Base-by-base conservation (phyloP, 2,797 vertebrate genomes). In the Hypotaenidia okinawae region DNA sequence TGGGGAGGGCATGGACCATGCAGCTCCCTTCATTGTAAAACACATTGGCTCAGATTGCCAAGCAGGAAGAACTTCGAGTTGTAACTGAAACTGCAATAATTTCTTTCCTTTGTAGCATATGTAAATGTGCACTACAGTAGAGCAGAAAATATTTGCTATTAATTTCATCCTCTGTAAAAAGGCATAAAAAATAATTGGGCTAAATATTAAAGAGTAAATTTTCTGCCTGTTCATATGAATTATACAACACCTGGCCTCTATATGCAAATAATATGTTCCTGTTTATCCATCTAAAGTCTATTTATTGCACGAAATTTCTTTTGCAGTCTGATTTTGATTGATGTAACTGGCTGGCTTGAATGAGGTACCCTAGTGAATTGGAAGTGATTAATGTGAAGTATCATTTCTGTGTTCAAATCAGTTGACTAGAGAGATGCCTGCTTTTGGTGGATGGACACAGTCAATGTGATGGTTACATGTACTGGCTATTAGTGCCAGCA, bases 371-470 rank as follows among this genome's bases (percentile, higher is more conserved):
- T 23, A 68, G 35, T 51, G 59, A 59, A 33, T 70, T 79, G 16
- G 11, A 45, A 54, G 5, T 57, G 52, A 77, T 49, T 77, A 83
- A 83, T 89, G 49, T 57, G 43, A 80, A 86, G 28, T 78, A 41
- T 77, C 39, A 37, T 58, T 87, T 85, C 67, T 93, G 8, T 91
- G 28, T 58, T 86, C 59, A 28, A 67, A 78, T 77, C 61, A 37
- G 43, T 28, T 90, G 87, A 77, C 43, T 59, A 52, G 47, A 82
- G 58, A 51, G 13, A 39, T 1, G 3, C 61, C 22, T 89, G 25
- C 75, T 80, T 76, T 83, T 0, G 1, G 18, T 52, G 41, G 54
- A 61, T 1, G 9, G n/a, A 33, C n/a, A 22, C 18, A 84, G 55
- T 82, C 89, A 70, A 10, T 84, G 75, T 59, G 39, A 9, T 72